phyloP scores from a whole-genome alignment of 2,797 vertebrate genomes.

The Scomberomorus guttatus region DNA sequence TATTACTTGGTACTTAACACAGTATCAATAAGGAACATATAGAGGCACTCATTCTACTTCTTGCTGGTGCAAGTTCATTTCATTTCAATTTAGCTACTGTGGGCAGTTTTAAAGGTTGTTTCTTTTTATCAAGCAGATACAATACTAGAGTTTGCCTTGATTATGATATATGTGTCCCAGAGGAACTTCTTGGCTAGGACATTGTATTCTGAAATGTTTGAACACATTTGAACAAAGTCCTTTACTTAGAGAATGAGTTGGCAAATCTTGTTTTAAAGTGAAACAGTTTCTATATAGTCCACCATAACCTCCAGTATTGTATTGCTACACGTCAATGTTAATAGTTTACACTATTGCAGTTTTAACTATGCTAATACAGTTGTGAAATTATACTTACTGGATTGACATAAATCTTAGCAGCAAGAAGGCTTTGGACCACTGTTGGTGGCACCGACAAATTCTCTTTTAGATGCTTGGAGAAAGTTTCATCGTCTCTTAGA shows the following conservation, averaged over 20 bases:
- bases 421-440: conserved; percentile 75
- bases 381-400: conserved; percentile 69
- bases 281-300: too few relatives aligned
- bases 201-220: conserved; percentile 43
- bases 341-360: neutral
- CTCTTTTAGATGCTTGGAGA: conserved; percentile 76
- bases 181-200: conserved; percentile 17
- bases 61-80: conserved; percentile 18
- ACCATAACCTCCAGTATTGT: too few relatives aligned
- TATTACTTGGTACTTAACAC: conserved; percentile 31
- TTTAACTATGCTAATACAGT: conserved; percentile 1
- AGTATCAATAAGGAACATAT: conserved; percentile 38
- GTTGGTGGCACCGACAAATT: conserved; percentile 66
- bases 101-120: conserved; percentile 30
- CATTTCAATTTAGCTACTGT: conserved; percentile 27
- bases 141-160: conserved; percentile 35
- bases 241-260: conserved; percentile 22
- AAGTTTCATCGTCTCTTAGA: conserved; percentile 81
- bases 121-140: conserved; percentile 13
- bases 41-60: conserved; percentile 32
- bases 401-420: conserved; percentile 65
- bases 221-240: neutral
- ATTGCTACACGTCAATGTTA: too few relatives aligned
- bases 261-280: neutral
- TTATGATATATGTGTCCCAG: conserved; percentile 18